Base-by-base conservation (phyloP, 2,797 vertebrate genomes). In the Pangasius djambal region DNA sequence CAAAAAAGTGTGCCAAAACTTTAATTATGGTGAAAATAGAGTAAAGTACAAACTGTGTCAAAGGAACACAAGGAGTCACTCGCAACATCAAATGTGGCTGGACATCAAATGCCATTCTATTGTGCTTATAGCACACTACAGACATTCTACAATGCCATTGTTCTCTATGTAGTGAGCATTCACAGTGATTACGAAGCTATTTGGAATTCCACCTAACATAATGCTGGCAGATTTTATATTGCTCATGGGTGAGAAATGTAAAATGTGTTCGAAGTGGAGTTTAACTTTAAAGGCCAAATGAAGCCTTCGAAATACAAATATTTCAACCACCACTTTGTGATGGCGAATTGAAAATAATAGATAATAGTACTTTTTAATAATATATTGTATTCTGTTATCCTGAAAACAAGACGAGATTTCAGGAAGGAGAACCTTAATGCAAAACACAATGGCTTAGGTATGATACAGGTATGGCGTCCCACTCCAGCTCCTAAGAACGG, bases 401-500 rank as follows among this genome's bases (percentile, higher is more conserved):
- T 91, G 40, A 57, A 57, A 59, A 70, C 87, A 93, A 94, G 87
- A n/a, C 79, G 85, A 86, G 25, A 89, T 57, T 74, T 70, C 20
- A 31, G 7, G n/a, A 67, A 79, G 25, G n/a, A 87, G 31, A 86
- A 28, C 44, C 7, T 37, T 63, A 28, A 61, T 44, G 9, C 18
- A 63, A 20, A 83, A 86, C 20, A 93, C 59, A 92, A 90, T 91
- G 92, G 92, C 90, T 91, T 91, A 88, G 91, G 90, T 78, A 87
- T 70, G 87, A 52, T 89, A 88, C 89, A 92, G 75, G 77, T 55
- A 78, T 72, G 88, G 92, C 91, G 44, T 94, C 92, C 91, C 93
- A 92, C 89, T 94, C 96, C 95, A 96, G 95, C 95, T 94, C 95
- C 95, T 96, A 94, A 93, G 94, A 95, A 94, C 94, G 93, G 95